These are phyloP conservation scores for Drosophila pachea DNA, from an alignment of 1,140 invertebrate species.

Conservation along the genomic window DNA sequence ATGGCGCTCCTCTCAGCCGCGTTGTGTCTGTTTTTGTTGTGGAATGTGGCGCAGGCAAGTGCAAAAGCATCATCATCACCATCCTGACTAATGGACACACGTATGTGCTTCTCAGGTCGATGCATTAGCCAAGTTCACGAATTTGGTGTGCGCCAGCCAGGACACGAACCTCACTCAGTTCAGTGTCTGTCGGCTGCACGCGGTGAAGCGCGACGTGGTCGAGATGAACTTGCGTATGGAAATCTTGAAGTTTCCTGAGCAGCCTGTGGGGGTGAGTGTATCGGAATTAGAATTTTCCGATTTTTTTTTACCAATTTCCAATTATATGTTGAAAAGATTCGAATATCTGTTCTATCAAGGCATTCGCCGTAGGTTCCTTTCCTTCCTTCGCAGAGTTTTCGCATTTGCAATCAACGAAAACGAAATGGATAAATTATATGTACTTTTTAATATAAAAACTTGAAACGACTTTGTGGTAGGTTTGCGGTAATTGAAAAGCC, in stretches of 20 bases:
- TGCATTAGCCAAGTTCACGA: slow-evolving; percentile 64
- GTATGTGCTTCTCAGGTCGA: slow-evolving; percentile 27
- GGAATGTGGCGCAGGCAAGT: slow-evolving; percentile 51
- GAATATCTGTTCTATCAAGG: no score
- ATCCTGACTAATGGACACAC: background rate
- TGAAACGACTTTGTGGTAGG: no score
- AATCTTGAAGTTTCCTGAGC: slow-evolving; percentile 43
- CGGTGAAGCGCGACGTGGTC: slow-evolving; percentile 64
- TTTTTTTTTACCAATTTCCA: no score
- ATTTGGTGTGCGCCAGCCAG: slow-evolving; percentile 51
- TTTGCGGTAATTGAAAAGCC: no score
- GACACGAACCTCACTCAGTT: slow-evolving; percentile 49
- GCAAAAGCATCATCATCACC: background rate
- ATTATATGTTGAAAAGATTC: no score
- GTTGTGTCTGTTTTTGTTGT: slow-evolving; percentile 31
- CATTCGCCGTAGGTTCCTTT: no score
- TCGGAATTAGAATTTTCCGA: no score
- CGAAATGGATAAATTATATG: no score
- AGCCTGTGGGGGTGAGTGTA: slow-evolving; percentile 53
- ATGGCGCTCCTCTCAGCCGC: slow-evolving; percentile 34
- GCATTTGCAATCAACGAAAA: no score
- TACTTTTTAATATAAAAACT: no score
- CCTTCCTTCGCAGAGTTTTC: no score
- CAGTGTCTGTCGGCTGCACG: slow-evolving; percentile 57
- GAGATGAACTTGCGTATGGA: slow-evolving; percentile 50